Conservation (phyloP, 2,797 vertebrate genomes). For the Phrynocephalus vlangalii region DNA sequence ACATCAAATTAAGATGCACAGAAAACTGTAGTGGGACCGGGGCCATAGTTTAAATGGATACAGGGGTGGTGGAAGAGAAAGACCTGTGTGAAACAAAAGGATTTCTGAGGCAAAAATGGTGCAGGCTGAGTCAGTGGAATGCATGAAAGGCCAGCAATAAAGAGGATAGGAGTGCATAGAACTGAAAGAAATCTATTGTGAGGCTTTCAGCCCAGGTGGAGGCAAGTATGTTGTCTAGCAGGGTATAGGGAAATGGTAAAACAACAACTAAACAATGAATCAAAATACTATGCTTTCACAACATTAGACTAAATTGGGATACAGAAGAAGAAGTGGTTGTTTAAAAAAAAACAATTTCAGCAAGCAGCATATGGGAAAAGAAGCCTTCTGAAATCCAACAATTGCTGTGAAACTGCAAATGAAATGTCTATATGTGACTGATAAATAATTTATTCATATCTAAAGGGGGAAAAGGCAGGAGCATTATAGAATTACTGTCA, state of each 20-base stretch:
- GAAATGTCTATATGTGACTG: not conserved
- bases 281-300: not conserved
- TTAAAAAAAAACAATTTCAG: not conserved
- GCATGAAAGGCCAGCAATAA: no score
- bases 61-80: no score
- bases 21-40: no score
- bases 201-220: no score
- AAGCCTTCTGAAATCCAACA: not conserved
- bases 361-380: not conserved
- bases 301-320: not conserved
- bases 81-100: no score
- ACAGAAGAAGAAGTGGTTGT: not conserved
- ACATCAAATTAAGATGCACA: no score
- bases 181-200: no score
- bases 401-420: not conserved
- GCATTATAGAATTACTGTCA: not conserved
- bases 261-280: not conserved
- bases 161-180: no score
- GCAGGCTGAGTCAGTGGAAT: no score
- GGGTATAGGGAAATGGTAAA: not conserved
- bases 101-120: no score
- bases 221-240: not conserved
- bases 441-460: slow-evolving; percentile 1
- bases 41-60: no score
- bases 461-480: not conserved